A percentile compares a stretch with the other conserved stretches of the same genome.
Evolutionary conservation across 2,113 vertebrate species (phyloP).

Genomic region (Taxidea taxus): DNA sequence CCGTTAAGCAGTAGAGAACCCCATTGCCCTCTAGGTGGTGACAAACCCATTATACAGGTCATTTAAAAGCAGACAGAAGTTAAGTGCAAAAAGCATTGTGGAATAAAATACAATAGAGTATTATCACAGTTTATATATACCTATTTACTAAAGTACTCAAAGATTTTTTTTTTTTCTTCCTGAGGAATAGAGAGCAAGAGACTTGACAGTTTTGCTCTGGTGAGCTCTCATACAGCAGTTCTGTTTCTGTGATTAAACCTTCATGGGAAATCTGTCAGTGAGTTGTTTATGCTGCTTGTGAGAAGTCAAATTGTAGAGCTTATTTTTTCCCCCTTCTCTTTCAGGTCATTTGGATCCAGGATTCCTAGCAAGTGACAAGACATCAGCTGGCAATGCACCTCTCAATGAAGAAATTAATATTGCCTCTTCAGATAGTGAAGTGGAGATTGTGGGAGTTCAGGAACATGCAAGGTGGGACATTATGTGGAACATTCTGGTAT

Average conservation of each 20-base stretch:
- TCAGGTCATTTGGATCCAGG: conserved; percentile 89
- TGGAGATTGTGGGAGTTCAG: conserved; percentile 97
- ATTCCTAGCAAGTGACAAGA: conserved; percentile 85
- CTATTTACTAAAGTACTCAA: not conserved
- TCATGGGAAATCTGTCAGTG: not conserved
- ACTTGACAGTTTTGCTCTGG: not conserved
- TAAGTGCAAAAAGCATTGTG: conserved; percentile 16
- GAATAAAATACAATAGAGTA: not conserved
- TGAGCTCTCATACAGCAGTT: not conserved
- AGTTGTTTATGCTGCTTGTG: not conserved
- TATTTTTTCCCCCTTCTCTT: conserved; percentile 62
- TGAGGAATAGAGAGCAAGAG: not conserved
- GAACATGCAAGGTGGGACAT: conserved; percentile 91
- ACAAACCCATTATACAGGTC: not conserved
- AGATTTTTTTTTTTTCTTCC: not conserved
- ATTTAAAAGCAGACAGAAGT: conserved; percentile 37
- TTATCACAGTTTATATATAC: not conserved
- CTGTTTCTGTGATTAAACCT: not conserved
- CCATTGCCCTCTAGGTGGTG: not conserved
- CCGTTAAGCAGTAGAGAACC: conserved; percentile 5
- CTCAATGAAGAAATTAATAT: conserved; percentile 92
- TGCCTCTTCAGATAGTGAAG: conserved; percentile 95
- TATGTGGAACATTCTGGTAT: not conserved
- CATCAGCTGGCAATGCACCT: conserved; percentile 79
- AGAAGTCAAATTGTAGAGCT: conserved; percentile 47